Conservation (phyloP, 1,140 invertebrate species). For the Chironomus tepperi region DNA sequence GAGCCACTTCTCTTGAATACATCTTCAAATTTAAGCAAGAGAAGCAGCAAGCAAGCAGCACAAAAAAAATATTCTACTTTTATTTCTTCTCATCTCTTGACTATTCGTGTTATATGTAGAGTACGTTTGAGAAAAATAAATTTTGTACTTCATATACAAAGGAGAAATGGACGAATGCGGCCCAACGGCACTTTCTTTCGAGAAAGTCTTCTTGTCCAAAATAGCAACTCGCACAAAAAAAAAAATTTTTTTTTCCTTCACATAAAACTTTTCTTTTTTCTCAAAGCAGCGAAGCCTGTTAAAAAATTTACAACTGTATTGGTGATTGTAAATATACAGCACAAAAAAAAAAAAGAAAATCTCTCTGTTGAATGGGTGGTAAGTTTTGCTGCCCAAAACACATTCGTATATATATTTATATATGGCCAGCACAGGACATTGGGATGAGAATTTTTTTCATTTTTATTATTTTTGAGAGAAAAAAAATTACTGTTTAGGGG, state of each 20-base stretch:
- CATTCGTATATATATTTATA: no score
- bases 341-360: not conserved
- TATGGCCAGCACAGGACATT: not conserved
- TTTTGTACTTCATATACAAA: not conserved
- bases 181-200: not conserved
- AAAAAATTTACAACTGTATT: slow-evolving; percentile 15
- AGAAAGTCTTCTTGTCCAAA: not conserved
- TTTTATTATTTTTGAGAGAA: slow-evolving; percentile 23
- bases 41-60: no score
- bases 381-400: not conserved
- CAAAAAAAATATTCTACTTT: no score
- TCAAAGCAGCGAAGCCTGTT: not conserved
- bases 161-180: not conserved
- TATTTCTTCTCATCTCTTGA: no score
- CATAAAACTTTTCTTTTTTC: not conserved
- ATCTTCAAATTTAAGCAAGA: no score
- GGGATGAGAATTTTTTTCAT: slow-evolving; percentile 21
- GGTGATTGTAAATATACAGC: slow-evolving; percentile 4
- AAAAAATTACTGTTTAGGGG: not conserved
- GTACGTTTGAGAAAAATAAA: no score
- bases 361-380: not conserved
- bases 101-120: no score
- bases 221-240: no score
- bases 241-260: not conserved
- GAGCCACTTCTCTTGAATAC: no score